These are phyloP conservation scores for Siderastrea siderea DNA, from an alignment of 92 coral and sea anemone genomes.

Conservation along the genomic window DNA sequence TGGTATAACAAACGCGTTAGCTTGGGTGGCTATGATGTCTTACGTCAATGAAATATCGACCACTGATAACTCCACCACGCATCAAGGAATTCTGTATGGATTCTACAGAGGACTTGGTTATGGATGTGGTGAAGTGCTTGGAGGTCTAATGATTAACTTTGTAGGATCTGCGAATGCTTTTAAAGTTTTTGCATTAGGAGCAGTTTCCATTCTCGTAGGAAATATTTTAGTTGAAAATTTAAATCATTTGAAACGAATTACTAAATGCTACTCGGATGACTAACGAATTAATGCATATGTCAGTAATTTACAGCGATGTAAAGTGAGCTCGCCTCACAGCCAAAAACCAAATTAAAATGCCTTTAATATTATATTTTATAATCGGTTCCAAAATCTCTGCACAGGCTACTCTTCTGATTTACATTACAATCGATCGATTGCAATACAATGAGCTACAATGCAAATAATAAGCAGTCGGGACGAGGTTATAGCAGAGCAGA, in stretches of 20 bases:
- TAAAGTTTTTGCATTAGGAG: conserved; percentile 35
- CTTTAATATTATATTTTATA: neutral
- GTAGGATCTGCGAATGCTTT: conserved; percentile 76
- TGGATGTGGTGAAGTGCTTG: conserved; percentile 83
- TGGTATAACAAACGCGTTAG: conserved; percentile 90
- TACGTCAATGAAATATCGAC: conserved; percentile 75
- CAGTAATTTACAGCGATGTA: neutral
- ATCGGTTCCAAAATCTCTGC: no score
- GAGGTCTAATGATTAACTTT: conserved; percentile 73
- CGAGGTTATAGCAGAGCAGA: no score
- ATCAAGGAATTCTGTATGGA: conserved; percentile 79
- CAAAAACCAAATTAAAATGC: neutral
- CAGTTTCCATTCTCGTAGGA: neutral
- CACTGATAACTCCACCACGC: conserved; percentile 47
- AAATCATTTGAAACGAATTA: neutral
- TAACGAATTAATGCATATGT: neutral
- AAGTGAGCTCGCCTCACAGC: conserved; percentile 3
- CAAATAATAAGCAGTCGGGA: no score
- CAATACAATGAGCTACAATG: no score
- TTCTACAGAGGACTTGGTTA: conserved; percentile 83
- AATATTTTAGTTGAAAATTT: conserved; percentile 19
- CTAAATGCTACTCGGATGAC: neutral
- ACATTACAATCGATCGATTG: no score
- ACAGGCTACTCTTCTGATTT: no score
- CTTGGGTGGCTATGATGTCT: conserved; percentile 95